These are phyloP conservation scores for Silurus asotus DNA, from an alignment of 2,113 vertebrate species.

Conservation along the genomic window DNA sequence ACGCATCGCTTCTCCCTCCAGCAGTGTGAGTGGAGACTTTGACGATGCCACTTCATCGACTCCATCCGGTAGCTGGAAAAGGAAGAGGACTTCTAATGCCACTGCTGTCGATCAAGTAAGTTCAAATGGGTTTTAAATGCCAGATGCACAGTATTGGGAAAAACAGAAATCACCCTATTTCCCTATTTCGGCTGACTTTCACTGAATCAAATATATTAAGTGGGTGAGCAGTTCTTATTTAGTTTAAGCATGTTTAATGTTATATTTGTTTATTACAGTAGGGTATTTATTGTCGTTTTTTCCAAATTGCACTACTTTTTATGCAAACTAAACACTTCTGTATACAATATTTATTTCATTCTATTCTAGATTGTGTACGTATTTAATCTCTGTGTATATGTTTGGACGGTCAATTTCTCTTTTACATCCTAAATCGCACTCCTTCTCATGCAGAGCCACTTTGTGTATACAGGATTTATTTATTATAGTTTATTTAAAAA, in stretches of 20 bases:
- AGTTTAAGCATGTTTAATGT: not conserved
- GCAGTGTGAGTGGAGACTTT: conserved; percentile 90
- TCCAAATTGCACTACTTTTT: too few relatives aligned
- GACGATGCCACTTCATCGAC: conserved; percentile 85
- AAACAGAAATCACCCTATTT: not conserved
- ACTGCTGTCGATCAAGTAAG: conserved; percentile 92
- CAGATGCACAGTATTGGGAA: not conserved
- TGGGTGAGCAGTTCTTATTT: not conserved
- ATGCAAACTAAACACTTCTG: too few relatives aligned
- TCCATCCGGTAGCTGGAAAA: conserved; percentile 88
- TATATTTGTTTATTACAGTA: not conserved
- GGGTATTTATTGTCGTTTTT: not conserved
- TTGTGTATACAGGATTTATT: too few relatives aligned
- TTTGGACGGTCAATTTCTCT: too few relatives aligned
- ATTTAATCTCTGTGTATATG: too few relatives aligned
- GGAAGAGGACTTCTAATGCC: conserved; percentile 82
- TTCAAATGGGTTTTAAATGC: conserved; percentile 30
- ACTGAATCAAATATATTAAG: not conserved
- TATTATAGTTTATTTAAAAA: too few relatives aligned
- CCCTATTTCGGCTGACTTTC: not conserved
- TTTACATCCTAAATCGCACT: too few relatives aligned
- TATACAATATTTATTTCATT: too few relatives aligned
- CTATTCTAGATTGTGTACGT: too few relatives aligned
- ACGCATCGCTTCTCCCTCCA: conserved; percentile 94
- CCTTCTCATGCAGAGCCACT: too few relatives aligned